A percentile compares a stretch with the other conserved stretches of the same genome.
phyloP scores from a whole-genome alignment of 2,888 invertebrate genomes.

The Mythimna albipuncta region DNA sequence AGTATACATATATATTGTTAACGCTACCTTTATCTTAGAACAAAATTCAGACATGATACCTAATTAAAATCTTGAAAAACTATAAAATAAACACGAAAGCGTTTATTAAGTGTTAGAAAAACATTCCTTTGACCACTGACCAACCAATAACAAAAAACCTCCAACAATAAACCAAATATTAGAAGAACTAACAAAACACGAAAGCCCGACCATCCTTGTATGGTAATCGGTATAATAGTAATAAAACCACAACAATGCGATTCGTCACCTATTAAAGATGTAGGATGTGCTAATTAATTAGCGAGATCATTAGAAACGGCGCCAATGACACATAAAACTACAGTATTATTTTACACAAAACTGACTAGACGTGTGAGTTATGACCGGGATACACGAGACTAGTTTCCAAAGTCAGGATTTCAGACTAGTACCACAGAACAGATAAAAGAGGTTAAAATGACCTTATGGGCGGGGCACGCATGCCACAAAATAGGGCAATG shows the following conservation, averaged over 20 bases:
- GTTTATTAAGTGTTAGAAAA: slow-evolving; percentile 12
- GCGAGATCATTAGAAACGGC: slow-evolving; percentile 78
- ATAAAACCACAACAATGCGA: slow-evolving; percentile 67
- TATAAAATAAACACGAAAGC: not conserved
- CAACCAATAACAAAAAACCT: not conserved
- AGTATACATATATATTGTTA: too few species aligned
- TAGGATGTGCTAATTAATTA: slow-evolving; percentile 80
- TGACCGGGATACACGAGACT: not conserved
- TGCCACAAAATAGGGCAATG: too few species aligned
- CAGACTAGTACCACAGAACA: too few species aligned
- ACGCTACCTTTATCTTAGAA: too few species aligned
- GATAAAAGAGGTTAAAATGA: too few species aligned
- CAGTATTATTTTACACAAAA: slow-evolving; percentile 76
- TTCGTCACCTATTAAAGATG: slow-evolving; percentile 68
- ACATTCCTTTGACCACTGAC: not conserved
- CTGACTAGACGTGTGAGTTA: slow-evolving; percentile 68
- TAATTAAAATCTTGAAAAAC: slow-evolving; percentile 6
- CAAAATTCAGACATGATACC: not conserved
- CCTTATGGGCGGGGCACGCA: too few species aligned
- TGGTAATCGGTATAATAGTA: slow-evolving; percentile 49
- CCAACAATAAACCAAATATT: slow-evolving; percentile 32
- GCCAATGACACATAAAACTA: slow-evolving; percentile 80
- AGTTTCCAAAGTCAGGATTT: not conserved
- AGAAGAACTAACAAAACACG: slow-evolving; percentile 15
- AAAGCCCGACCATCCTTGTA: slow-evolving; percentile 38